Percentiles rank a stretch among this genome's conserved stretches.
These are phyloP conservation scores for Girardia tigrina DNA, from an alignment of 2,888 invertebrate genomes.

Conservation along the genomic window DNA sequence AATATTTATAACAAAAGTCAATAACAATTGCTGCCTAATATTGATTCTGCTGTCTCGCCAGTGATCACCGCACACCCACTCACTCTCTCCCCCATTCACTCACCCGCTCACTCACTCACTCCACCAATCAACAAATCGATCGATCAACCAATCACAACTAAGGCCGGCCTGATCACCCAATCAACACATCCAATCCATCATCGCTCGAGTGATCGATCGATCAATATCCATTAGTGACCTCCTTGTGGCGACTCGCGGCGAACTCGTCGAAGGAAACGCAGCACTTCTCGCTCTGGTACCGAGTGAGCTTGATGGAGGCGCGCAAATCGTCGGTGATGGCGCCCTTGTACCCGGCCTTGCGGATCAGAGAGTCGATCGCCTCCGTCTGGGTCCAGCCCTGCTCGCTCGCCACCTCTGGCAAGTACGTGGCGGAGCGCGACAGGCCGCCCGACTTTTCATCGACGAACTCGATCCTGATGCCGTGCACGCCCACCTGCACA, in stretches of 20 bases:
- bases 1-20: too few relatives aligned
- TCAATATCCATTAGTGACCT: constrained; percentile 7
- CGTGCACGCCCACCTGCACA: constrained; percentile 65
- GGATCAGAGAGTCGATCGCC: constrained; percentile 86
- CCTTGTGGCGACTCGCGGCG: too few relatives aligned
- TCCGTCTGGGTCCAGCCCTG: constrained; percentile 98
- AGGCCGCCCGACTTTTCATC: constrained; percentile 80
- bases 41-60: too few relatives aligned
- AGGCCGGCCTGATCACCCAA: too few relatives aligned
- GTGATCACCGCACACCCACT: background rate
- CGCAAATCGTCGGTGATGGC: constrained; percentile 45
- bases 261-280: background rate
- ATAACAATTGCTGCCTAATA: too few relatives aligned
- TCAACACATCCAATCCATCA: too few relatives aligned
- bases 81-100: background rate
- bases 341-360: constrained; percentile 90
- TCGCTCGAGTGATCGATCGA: too few relatives aligned
- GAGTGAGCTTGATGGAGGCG: constrained; percentile 61
- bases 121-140: too few relatives aligned
- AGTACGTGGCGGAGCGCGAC: constrained; percentile 87
- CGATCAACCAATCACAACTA: too few relatives aligned
- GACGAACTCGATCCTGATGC: constrained; percentile 88
- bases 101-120: too few relatives aligned
- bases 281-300: constrained; percentile 84
- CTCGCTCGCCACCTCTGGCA: constrained; percentile 91